These are phyloP conservation scores for Gobius niger DNA, from an alignment of 2,113 vertebrate species.

Conservation along the genomic window DNA sequence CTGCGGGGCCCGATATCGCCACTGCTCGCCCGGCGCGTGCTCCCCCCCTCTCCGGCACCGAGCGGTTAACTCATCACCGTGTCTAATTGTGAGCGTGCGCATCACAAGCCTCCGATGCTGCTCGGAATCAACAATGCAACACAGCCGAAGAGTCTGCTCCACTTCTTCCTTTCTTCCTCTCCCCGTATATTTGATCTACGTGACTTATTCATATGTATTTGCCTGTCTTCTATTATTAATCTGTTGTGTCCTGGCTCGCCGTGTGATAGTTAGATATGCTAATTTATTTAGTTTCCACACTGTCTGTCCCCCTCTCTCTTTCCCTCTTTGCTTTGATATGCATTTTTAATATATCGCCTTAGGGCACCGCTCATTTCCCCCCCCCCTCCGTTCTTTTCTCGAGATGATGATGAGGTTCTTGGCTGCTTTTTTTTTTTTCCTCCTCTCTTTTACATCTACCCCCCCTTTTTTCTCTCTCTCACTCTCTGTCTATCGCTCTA, in stretches of 20 bases:
- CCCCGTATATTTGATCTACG: conserved; percentile 48
- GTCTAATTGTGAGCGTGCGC: conserved; percentile 42
- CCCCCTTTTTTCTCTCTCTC: not conserved
- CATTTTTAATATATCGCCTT: conserved; percentile 95
- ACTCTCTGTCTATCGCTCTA: conserved; percentile 66
- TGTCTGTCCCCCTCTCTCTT: conserved; percentile 88
- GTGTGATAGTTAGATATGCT: conserved; percentile 83
- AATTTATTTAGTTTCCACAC: conserved; percentile 86
- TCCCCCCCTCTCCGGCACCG: too few species aligned
- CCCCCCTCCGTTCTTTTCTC: conserved; percentile 73
- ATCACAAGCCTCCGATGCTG: conserved; percentile 36
- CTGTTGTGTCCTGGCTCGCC: conserved; percentile 54
- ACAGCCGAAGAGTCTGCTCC: conserved; percentile 13
- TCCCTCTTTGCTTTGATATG: conserved; percentile 93
- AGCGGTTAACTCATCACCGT: conserved; percentile 41
- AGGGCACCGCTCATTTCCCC: conserved; percentile 93
- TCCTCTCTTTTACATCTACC: conserved; percentile 21
- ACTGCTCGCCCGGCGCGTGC: too few species aligned
- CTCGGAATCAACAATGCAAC: conserved; percentile 50
- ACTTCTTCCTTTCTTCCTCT: not conserved
- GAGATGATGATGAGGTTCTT: conserved; percentile 90
- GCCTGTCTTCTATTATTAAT: conserved; percentile 68
- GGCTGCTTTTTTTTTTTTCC: conserved; percentile 71
- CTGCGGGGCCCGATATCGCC: too few species aligned
- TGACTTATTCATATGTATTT: conserved; percentile 63